These are phyloP conservation scores for Thomomys bottae DNA, from an alignment of 2,113 vertebrate species.

Conservation along the genomic window DNA sequence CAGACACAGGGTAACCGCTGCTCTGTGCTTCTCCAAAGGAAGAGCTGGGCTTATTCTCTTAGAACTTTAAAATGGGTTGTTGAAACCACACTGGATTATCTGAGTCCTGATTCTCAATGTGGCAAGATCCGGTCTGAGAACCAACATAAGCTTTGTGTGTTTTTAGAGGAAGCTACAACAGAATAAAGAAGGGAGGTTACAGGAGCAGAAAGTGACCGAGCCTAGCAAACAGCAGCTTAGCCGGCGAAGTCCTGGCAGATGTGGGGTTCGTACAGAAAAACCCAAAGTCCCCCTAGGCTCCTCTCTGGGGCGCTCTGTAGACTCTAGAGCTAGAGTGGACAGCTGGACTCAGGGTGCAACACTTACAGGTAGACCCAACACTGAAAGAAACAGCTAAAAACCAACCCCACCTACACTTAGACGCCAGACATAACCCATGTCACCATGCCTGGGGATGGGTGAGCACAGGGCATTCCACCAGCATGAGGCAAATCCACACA, in stretches of 20 bases:
- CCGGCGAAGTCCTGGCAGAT: no score
- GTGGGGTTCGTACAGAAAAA: rapidly evolving
- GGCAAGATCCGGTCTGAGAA: not conserved
- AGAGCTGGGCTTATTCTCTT: not conserved
- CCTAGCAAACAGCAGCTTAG: not conserved
- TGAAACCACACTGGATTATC: not conserved
- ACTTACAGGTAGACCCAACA: not conserved
- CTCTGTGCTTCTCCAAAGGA: not conserved
- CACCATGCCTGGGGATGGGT: rapidly evolving
- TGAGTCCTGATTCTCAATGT: not conserved
- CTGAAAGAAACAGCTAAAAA: not conserved
- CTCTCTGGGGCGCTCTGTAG: not conserved
- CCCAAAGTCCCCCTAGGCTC: not conserved
- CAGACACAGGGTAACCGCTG: not conserved
- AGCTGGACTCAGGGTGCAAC: rapidly evolving
- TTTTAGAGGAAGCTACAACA: not conserved
- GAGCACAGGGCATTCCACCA: rapidly evolving
- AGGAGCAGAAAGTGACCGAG: not conserved
- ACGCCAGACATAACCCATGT: rapidly evolving
- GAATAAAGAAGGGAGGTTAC: not conserved
- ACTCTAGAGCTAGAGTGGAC: not conserved
- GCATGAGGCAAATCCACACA: not conserved
- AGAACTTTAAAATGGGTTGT: not conserved
- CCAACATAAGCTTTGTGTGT: not conserved
- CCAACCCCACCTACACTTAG: rapidly evolving